Base-by-base conservation (phyloP, 2,888 invertebrate species). In the Microctonus hyperodae region DNA sequence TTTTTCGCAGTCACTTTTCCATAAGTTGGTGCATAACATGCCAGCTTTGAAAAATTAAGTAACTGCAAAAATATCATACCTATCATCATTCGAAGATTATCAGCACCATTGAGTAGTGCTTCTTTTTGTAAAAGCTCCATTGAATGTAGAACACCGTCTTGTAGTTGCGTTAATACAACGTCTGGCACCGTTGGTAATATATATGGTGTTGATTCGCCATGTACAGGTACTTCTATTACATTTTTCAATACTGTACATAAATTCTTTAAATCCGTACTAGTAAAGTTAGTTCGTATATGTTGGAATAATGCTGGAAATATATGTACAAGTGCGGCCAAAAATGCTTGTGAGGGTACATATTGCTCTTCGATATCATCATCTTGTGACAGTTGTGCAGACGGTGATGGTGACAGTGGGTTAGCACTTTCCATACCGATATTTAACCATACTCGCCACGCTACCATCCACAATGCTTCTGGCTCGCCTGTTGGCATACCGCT, bases 301-400 rank as follows among this genome's bases (percentile, higher is more conserved):
- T 93, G 94, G 86, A 97, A 98, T 68, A 98, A 91, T 67, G 93
- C 92, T 4, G 97, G 97, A 84, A 98, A 98, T 80, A 97, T 96
- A 85, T 97, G 97, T 73, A 98, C 92, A 16, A 98, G 87, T 0
- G 97, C 95, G 0, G 97, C 96, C 64, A 98, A 88, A 86, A 97
- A 98, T 70, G 94, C 93, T 79, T 97, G 94, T 23, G 96, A 94
- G 0, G 98, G 97, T 67, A 96, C 89, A 85, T 95, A 96, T 70
- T 90, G 85, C 83, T 93, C 88, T 73, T 79, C 73, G 74, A 85
- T 79, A n/a, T 81, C 80, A 53, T 85, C 82, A 60, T 85, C n/a
- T n/a, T n/a, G n/a, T n/a, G n/a, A n/a, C n/a, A n/a, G n/a, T n/a
- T n/a, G n/a, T n/a, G n/a, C n/a, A n/a, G n/a, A n/a, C n/a, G n/a